Evolutionary conservation across 2,113 vertebrate genomes (phyloP), one percentile per base, ranked within the genome.

Genomic region (Tupaia tana): DNA sequence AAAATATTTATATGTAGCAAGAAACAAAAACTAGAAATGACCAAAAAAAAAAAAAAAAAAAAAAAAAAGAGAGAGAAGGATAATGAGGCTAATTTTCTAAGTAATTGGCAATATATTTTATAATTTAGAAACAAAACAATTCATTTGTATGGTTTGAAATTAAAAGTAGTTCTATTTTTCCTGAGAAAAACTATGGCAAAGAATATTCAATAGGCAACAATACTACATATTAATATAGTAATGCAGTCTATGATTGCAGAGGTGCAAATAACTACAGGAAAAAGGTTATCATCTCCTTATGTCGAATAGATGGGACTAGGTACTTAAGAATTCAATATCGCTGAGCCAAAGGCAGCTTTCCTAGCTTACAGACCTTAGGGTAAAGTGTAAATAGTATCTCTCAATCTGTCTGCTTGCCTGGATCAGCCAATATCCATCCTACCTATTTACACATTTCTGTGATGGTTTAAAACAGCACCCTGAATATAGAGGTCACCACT

Each of bases 1-100:
- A 98, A 97, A 96, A 88, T 92, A 96, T 97, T 95, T 96, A 81
- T 91, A 75, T 84, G 75, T 56, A 84, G 66, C 89, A 89, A 64
- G 75, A 95, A 97, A 84, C 59, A 88, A 71, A 95, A 91, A 93
- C 27, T 88, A 12, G 74, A 95, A 95, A 92, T 43, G 31, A 90
- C 75, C 75, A 66, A 88, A 95, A 95, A 95, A 64, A 63, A 74
- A 92, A 87, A 90, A 94, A 81, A 59, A 24, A 90, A 92, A 92
- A 93, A 15, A n/a, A n/a, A n/a, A n/a, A n/a, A n/a, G n/a, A n/a
- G n/a, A n/a, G n/a, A n/a, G n/a, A n/a, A n/a, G n/a, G 14, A 88
- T 63, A 88, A 84, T 43, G 69, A 71, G 6, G n/a, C 52, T 87
- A 81, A 83, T 93, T 69, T 77, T 90, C 9, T 70, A 58, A 78